These are phyloP conservation scores for Trimorus sp. DNA, from an alignment of 2,888 invertebrate genomes.

Conservation along the genomic window DNA sequence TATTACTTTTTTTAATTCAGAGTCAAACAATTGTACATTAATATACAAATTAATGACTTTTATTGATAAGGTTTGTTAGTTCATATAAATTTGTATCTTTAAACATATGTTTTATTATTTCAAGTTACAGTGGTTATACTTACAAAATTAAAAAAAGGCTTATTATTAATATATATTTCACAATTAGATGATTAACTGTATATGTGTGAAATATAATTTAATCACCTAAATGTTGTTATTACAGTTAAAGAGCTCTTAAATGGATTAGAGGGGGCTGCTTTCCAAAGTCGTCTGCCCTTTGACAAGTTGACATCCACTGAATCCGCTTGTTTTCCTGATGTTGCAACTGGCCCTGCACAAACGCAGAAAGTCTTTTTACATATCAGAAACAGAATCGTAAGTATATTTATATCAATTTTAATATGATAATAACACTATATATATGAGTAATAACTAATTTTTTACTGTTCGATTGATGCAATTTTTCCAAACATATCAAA, in stretches of 20 bases:
- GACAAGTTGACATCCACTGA: slow-evolving; percentile 97
- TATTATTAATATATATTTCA: too few species aligned
- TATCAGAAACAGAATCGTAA: slow-evolving; percentile 92
- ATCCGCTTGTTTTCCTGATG: slow-evolving; percentile 96
- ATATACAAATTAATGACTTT: too few species aligned
- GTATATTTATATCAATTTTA: slow-evolving; percentile 54
- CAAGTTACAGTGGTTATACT: too few species aligned
- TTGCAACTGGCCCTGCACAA: slow-evolving; percentile 91
- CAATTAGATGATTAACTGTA: neutral
- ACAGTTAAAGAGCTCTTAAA: slow-evolving; percentile 78
- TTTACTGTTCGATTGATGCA: too few species aligned
- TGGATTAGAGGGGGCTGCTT: slow-evolving; percentile 95
- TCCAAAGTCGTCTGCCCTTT: slow-evolving; percentile 95
- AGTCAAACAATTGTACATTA: too few species aligned
- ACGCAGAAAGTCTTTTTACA: slow-evolving; percentile 95
- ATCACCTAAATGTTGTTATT: slow-evolving; percentile 35
- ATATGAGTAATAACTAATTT: too few species aligned
- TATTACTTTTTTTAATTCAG: too few species aligned
- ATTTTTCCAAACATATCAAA: too few species aligned
- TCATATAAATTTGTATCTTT: too few species aligned
- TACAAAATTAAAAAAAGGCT: neutral
- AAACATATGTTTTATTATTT: neutral
- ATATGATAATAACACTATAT: too few species aligned
- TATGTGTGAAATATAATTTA: neutral
- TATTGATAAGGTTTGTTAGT: too few species aligned